Conservation (phyloP, 2,113 vertebrate genomes). For the Acanthisitta chloris region DNA sequence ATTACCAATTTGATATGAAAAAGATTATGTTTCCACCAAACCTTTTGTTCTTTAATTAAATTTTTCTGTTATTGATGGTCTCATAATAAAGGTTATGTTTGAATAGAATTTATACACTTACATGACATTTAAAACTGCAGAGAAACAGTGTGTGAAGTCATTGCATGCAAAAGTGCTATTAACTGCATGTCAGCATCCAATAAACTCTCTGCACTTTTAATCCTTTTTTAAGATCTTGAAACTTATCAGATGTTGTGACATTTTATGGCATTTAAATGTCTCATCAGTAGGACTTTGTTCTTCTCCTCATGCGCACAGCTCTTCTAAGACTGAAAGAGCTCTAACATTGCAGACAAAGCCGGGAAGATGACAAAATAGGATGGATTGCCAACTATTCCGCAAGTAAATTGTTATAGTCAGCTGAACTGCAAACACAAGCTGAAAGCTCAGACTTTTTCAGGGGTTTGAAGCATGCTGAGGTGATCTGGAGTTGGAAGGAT, state of each 20-base stretch:
- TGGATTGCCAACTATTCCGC: conserved; percentile 7
- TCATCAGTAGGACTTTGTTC: not conserved
- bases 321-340: not conserved
- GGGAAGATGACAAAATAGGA: not conserved
- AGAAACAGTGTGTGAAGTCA: not conserved
- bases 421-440: not conserved
- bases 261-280: conserved; percentile 44
- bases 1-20: not conserved
- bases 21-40: conserved; percentile 16
- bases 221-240: conserved; percentile 13
- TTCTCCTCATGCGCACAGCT: not conserved
- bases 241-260: conserved; percentile 1
- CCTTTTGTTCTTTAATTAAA: conserved; percentile 46
- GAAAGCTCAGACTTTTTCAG: not conserved
- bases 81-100: conserved; percentile 44
- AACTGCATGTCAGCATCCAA: not conserved
- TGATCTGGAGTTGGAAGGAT: not conserved
- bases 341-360: not conserved
- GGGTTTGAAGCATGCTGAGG: not conserved
- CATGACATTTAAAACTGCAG: conserved; percentile 20
- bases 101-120: conserved; percentile 27
- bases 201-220: not conserved
- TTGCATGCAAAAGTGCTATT: not conserved
- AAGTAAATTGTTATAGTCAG: not conserved
- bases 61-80: conserved; percentile 43